Percentiles rank a stretch among this genome's conserved stretches.
These are phyloP conservation scores for Girardia tigrina DNA, from an alignment of 2,888 invertebrate species.

Conservation along the genomic window DNA sequence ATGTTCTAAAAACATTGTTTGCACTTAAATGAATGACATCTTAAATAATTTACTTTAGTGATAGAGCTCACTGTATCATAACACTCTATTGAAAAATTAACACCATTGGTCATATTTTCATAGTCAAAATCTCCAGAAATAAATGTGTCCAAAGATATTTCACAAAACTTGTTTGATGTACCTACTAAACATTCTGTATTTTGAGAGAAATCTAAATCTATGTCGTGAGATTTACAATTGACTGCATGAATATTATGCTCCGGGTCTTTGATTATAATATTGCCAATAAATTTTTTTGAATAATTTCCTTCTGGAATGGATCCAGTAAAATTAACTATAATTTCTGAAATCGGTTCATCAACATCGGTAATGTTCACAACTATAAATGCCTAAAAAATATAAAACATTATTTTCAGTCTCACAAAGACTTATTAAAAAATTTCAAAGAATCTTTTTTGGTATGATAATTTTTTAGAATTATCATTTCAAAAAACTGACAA, in stretches of 20 bases:
- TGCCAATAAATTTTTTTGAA: neutral
- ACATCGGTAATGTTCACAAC: neutral
- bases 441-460: no score
- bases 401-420: no score
- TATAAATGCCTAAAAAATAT: neutral
- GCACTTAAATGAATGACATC: no score
- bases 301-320: neutral
- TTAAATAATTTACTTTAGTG: neutral
- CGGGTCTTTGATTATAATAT: constrained; percentile 5
- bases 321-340: neutral
- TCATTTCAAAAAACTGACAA: no score
- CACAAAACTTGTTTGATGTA: neutral
- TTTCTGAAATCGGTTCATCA: neutral
- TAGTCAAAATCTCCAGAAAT: neutral
- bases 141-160: neutral
- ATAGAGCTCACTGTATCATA: neutral
- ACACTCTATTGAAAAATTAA: neutral
- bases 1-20: neutral
- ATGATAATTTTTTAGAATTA: no score
- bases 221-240: neutral
- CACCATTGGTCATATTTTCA: neutral
- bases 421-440: no score
- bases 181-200: neutral
- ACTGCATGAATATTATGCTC: neutral
- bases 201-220: neutral